These are phyloP conservation scores for Fragum sueziense DNA, from an alignment of 2,888 invertebrate species.

Conservation along the genomic window DNA sequence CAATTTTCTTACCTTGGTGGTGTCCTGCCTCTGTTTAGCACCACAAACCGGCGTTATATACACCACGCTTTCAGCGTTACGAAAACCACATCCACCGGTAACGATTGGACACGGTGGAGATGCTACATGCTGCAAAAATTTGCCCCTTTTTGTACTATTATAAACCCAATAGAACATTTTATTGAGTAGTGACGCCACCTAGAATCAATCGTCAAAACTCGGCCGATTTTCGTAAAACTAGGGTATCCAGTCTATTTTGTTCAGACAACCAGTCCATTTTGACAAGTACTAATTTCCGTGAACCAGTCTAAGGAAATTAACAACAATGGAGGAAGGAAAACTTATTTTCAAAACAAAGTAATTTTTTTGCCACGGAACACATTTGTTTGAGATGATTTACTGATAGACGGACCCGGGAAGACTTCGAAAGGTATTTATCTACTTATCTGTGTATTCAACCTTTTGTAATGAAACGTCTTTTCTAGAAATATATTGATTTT, in stretches of 20 bases:
- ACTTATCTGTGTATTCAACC: background rate
- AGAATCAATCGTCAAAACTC: background rate
- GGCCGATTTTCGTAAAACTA: background rate
- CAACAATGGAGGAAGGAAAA: conserved; percentile 19
- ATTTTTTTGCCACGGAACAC: background rate
- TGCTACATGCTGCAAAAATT: too few species aligned
- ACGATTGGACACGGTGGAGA: too few species aligned
- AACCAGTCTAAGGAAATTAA: conserved; percentile 9
- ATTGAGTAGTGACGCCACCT: background rate
- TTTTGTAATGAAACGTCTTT: background rate
- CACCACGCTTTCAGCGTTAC: too few species aligned
- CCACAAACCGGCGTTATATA: too few species aligned
- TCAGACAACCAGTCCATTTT: background rate
- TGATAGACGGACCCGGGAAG: background rate
- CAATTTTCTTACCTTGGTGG: too few species aligned
- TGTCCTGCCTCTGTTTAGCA: too few species aligned
- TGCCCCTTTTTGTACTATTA: too few species aligned
- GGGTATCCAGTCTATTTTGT: background rate
- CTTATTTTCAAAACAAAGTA: background rate
- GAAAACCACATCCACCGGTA: too few species aligned
- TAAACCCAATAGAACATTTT: background rate
- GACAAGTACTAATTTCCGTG: too few species aligned
- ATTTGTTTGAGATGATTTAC: background rate
- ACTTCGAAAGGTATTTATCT: background rate
- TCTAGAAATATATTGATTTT: background rate